A percentile compares a stretch with the other conserved stretches of the same genome.
phyloP scores from a whole-genome alignment of 2,113 vertebrate species.

The Nestor notabilis region DNA sequence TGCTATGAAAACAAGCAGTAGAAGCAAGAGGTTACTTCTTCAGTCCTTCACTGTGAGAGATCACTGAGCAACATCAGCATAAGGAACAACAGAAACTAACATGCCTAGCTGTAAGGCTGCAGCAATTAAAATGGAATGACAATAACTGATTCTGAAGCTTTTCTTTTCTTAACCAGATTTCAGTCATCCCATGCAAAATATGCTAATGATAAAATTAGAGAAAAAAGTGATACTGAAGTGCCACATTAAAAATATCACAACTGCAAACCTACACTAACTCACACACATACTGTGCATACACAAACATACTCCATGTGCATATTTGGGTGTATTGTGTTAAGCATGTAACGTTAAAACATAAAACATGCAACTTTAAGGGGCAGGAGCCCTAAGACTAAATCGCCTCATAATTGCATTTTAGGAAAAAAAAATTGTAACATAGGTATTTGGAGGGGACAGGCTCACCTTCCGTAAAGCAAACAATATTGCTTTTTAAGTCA shows the following conservation, averaged over 20 bases:
- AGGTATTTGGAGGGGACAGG: neutral
- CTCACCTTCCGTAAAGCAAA: neutral
- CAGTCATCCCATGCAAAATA: neutral
- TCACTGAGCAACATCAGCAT: accelerated
- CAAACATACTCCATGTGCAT: accelerated
- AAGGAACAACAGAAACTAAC: neutral
- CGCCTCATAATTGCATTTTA: neutral
- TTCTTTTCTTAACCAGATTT: neutral
- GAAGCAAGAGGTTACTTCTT: neutral
- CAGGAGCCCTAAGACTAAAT: neutral
- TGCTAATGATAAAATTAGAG: neutral
- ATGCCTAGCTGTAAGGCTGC: neutral
- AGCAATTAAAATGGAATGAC: neutral
- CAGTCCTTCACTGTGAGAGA: neutral
- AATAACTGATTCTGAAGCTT: neutral
- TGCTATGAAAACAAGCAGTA: accelerated
- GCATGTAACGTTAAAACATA: neutral
- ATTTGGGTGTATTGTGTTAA: neutral
- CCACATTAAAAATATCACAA: neutral
- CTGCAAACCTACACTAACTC: no score
- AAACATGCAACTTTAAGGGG: neutral
- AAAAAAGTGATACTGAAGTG: neutral
- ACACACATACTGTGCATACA: neutral
- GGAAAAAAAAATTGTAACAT: neutral
- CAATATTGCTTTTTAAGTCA: neutral